Base-by-base conservation (phyloP, 30 jellyfish, hydroid and myxozoan genomes). In the Pelagia noctiluca region DNA sequence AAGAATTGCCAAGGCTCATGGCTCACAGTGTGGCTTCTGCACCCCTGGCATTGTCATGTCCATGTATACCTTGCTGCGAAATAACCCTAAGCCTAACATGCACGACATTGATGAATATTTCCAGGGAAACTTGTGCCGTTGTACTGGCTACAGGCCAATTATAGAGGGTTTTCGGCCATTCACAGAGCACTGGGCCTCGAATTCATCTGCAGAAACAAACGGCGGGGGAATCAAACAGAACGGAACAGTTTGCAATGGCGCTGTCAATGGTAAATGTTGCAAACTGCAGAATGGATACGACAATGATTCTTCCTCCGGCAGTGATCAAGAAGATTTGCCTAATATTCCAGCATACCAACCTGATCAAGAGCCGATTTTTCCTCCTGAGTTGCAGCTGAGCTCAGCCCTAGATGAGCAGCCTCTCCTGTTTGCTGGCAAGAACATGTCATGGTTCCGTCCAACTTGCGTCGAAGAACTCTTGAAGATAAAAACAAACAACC, bases 111-210 rank as follows among this genome's bases (percentile, higher is more conserved):
- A 79, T 63, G 80, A 46, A 7, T 79, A 79, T 42, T 79, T 79
- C 31, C 89, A 79, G 37, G 87, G 87, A 31, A 76, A 76, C 54
- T 76, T 76, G 4, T 76, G 87, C 54, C 87, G 89, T 4, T 82
- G 92, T 50, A 82, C 92, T 0, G 92, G 92, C n/a, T 82, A 67
- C 60, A 70, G 92, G 23, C 93, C 86, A 1, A 71, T 83, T 37
- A 36, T 83, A 22, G 89, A 79, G 33, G 89, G 81, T 5, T 79
- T 79, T 63, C 89, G 89, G 54, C 49, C 89, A 0, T 79, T 79
- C 63, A 79, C 38, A 65, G 89, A 62, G 35, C 74, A 36, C 24
- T 23, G 46, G 34, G 74, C 33, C 8, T 24, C 49, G 23, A 25
- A 22, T 19, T 22, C 26, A 12, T 61, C 16, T 29, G 47, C 35